Evolutionary conservation across 2,113 vertebrate species (phyloP), one percentile per base, ranked within the genome.

Genomic region (Siphamia tubifer): DNA sequence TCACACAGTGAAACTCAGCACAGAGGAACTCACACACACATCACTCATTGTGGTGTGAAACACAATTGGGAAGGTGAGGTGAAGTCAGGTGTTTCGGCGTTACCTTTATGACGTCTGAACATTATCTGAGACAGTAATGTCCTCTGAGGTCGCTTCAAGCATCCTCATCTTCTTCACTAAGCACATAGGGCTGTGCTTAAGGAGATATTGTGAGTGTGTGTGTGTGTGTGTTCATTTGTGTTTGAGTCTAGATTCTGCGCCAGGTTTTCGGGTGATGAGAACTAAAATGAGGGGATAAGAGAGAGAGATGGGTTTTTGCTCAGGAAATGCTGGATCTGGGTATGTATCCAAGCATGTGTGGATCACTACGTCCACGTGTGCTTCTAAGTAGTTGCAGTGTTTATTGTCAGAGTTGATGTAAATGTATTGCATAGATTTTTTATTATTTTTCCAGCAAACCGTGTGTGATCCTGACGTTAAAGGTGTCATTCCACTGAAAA

Each of bases 171-270:
- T 57, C 38, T 39, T n/a, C 25, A 53, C 36, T 65, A 61, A 73
- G 74, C 32, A 78, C 65, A 85, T 82, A 60, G 48, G 39, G 53
- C 62, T 5, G 68, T 13, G 28, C 40, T 73, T 79, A 56, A 77
- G 74, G 47, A 79, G 68, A 63, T 72, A 51, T 21, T 32, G 31
- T 1, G 3, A 25, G 35, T 27, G 55, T 62, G 24, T 58, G 42
- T 49, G 35, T 27, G 55, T 62, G 24, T 58, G 42, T 49, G 43
- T 35, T 3, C 34, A 16, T 63, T 38, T 55, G 54, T 72, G 61
- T 66, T 44, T 47, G 44, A 47, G 51, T 66, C 57, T 42, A 31
- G 9, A 20, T 58, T 48, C 8, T 48, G 66, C 44, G 71, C 42
- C 43, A 52, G 44, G 39, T 49, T 60, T 51, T 49, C 1, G n/a